These are phyloP conservation scores for Misgurnus mizolepis DNA, from an alignment of 2,113 vertebrate genomes.

Conservation along the genomic window DNA sequence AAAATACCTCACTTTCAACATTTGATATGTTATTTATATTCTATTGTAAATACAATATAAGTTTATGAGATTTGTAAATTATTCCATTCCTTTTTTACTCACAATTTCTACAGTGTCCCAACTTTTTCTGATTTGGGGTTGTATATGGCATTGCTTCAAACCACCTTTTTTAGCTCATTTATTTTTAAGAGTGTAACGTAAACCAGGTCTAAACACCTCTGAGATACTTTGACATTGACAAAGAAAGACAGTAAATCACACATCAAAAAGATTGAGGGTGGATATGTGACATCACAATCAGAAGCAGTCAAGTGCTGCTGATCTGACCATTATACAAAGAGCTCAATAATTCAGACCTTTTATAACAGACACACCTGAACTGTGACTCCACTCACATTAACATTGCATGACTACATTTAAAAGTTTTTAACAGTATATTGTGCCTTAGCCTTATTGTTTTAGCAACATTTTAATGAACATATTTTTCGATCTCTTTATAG, in stretches of 20 bases:
- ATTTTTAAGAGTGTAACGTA: conserved; percentile 6
- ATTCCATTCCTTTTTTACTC: too few species aligned
- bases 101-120: too few species aligned
- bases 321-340: conserved; percentile 68
- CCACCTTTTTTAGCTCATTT: background rate
- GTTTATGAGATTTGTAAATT: too few species aligned
- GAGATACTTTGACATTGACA: conserved; percentile 51
- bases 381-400: conserved; percentile 67
- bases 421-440: conserved; percentile 5
- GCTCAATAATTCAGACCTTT: conserved; percentile 70
- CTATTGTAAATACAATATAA: too few species aligned
- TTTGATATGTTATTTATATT: too few species aligned
- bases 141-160: too few species aligned
- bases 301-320: conserved; percentile 57
- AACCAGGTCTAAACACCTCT: background rate
- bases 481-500: too few species aligned
- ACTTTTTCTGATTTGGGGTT: too few species aligned
- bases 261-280: conserved; percentile 52
- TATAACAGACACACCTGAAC: conserved; percentile 65
- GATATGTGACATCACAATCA: conserved; percentile 63
- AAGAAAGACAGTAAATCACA: conserved; percentile 37
- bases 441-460: too few species aligned
- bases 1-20: too few species aligned
- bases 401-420: conserved; percentile 67
- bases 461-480: too few species aligned